A percentile compares a stretch with the other conserved stretches of the same genome.
These are phyloP conservation scores for Nannoperca obscura DNA, from an alignment of 2,797 vertebrate genomes.

Conservation along the genomic window DNA sequence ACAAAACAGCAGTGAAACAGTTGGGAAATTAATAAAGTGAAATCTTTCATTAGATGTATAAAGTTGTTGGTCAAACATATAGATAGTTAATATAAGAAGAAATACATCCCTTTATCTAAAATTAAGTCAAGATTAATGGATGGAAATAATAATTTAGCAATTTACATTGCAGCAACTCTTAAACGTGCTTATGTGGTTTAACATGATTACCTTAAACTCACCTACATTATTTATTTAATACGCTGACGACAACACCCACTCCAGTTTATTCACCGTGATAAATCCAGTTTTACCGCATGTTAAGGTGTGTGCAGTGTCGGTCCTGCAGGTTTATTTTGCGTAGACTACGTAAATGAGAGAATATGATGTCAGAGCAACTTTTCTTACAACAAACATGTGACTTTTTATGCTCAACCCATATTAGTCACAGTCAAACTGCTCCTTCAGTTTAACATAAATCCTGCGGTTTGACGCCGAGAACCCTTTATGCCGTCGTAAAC, in stretches of 20 bases:
- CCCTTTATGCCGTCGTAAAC: background rate
- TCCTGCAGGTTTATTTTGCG: rapidly evolving
- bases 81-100: background rate
- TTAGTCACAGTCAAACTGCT: background rate
- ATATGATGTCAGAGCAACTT: background rate
- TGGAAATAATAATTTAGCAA: background rate
- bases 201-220: background rate
- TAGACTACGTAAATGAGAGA: background rate
- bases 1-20: background rate
- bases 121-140: background rate
- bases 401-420: too few relatives aligned
- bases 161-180: background rate
- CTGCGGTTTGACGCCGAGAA: background rate
- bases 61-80: background rate
- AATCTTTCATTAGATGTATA: background rate
- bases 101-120: background rate
- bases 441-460: too few relatives aligned
- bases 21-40: too few relatives aligned
- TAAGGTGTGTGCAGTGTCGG: background rate
- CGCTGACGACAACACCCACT: background rate
- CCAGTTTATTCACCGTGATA: background rate
- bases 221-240: too few relatives aligned
- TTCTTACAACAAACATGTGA: background rate
- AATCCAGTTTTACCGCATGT: slow-evolving; percentile 6
- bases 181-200: background rate